Conservation (phyloP, 2,113 vertebrate species). For the Platysternon megacephalum region DNA sequence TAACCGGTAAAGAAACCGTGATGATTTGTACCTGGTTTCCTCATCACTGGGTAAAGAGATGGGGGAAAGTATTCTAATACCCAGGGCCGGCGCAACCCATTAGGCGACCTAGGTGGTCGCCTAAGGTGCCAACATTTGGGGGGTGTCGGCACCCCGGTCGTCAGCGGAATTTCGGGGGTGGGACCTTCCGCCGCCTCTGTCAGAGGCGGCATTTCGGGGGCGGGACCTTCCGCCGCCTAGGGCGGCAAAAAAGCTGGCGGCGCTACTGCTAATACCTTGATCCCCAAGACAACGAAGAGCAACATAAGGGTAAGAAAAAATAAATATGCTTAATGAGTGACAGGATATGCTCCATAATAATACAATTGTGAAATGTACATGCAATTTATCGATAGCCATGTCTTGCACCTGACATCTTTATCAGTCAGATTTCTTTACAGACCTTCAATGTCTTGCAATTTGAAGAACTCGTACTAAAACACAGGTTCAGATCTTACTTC, state of each 20-base stretch:
- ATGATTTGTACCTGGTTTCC: background rate
- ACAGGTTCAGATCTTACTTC: conserved; percentile 27
- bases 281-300: background rate
- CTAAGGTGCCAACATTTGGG: too few species aligned
- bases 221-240: too few species aligned
- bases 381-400: background rate
- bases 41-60: background rate
- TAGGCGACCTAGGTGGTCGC: too few species aligned
- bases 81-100: too few species aligned
- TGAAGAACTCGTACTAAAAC: background rate
- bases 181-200: too few species aligned
- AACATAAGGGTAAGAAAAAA: background rate
- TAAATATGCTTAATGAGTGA: conserved; percentile 12
- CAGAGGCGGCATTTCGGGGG: too few species aligned
- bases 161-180: too few species aligned
- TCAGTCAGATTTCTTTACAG: background rate
- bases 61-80: conserved; percentile 9
- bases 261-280: conserved; percentile 23
- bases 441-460: background rate
- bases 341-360: conserved; percentile 38
- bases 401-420: conserved; percentile 7
- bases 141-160: too few species aligned
- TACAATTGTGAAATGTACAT: background rate
- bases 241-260: too few species aligned
- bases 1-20: background rate